Evolutionary conservation across 2,797 vertebrate genomes (phyloP).

Genomic region (Gallinago nigripennis): DNA sequence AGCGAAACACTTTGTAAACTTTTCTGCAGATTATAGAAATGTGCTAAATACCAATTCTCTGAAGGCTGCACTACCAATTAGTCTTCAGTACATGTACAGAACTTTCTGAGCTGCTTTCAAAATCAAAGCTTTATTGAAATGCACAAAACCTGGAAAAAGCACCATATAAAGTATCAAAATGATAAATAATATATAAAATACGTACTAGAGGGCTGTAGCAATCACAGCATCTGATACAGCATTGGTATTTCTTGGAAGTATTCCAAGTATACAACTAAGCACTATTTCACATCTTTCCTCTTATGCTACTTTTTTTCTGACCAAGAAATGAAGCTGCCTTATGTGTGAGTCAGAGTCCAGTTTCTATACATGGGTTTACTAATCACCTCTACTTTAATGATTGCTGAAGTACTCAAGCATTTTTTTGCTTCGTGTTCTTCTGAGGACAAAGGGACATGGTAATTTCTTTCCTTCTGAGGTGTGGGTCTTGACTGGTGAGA

Average conservation of each 20-base stretch:
- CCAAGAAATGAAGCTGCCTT: not conserved
- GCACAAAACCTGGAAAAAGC: not conserved
- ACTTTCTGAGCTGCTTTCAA: not conserved
- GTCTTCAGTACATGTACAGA: not conserved
- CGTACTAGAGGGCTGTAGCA: not conserved
- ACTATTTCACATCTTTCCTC: not conserved
- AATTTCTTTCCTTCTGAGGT: not conserved
- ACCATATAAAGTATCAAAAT: not conserved
- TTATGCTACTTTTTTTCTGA: not conserved
- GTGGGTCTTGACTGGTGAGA: not conserved
- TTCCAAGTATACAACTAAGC: not conserved
- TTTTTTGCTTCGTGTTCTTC: not conserved
- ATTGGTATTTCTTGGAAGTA: not conserved
- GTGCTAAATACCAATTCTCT: not conserved
- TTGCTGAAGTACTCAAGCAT: not conserved
- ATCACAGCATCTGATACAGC: not conserved
- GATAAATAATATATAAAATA: not conserved
- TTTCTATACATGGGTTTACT: not conserved
- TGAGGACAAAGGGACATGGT: not conserved
- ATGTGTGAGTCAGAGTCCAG: rapidly evolving
- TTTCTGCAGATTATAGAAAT: not conserved
- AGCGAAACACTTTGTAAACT: not conserved
- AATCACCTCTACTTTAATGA: not conserved
- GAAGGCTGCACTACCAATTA: not conserved
- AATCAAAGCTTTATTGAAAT: not conserved